Conservation (phyloP, 2,797 vertebrate species). For the Urocyon cinereoargenteus region DNA sequence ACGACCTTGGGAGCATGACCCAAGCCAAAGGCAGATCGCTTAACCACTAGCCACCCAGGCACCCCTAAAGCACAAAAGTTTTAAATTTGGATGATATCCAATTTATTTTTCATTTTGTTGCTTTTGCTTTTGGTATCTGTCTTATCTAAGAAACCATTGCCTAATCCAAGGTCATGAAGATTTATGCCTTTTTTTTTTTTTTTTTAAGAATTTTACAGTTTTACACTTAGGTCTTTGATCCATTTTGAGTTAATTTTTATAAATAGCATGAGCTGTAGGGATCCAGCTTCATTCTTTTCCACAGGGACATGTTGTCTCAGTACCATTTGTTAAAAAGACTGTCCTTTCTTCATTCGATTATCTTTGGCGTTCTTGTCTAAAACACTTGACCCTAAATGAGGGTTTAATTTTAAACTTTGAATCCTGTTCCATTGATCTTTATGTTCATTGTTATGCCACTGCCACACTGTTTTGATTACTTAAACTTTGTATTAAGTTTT, state of each 20-base stretch:
- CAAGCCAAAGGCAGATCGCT: no score
- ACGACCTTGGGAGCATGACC: no score
- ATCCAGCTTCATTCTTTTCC: neutral
- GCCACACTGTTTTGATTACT: neutral
- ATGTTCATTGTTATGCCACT: neutral
- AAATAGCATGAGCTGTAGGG: neutral
- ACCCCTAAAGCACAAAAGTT: no score
- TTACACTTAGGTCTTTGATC: neutral
- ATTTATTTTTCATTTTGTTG: no score
- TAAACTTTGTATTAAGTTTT: neutral
- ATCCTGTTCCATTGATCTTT: neutral
- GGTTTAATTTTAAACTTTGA: neutral
- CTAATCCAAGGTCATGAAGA: no score
- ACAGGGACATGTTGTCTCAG: neutral
- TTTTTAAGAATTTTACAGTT: neutral
- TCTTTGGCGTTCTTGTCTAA: neutral
- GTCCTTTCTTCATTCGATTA: neutral
- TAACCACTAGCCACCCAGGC: no score
- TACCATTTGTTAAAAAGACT: neutral
- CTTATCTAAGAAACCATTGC: no score
- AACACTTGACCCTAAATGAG: neutral
- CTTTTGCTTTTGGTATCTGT: no score
- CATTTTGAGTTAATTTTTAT: neutral
- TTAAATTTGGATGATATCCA: no score
- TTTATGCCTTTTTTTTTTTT: neutral